Base-by-base conservation (phyloP, 2,113 vertebrate genomes). In the Lynx canadensis region DNA sequence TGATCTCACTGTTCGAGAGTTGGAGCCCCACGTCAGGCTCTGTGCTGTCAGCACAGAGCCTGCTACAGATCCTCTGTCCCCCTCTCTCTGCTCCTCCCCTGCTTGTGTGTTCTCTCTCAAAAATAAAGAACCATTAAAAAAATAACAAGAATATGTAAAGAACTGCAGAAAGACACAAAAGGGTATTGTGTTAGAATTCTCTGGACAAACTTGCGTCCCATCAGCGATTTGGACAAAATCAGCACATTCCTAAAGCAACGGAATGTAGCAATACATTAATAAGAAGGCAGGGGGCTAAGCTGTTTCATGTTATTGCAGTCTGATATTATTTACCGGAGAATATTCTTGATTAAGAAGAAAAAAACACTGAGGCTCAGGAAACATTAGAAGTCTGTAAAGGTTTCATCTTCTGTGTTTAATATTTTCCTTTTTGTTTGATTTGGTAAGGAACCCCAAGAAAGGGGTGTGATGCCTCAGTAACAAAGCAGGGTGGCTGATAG, bases 321-420 rank as follows among this genome's bases (percentile, higher is more conserved):
- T 89, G 82, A 63, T 89, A 48, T 63, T 74, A 84, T 68, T 89
- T 95, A 87, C 73, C 36, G 11, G n/a, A 82, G 68, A 69, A 63
- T 41, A 91, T 74, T 97, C 45, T 65, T 88, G 73, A 90, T 65
- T 31, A 69, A 85, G 83, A 71, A 92, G 50, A 65, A 91, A 68
- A 68, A 78, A 36, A 5, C 5, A 60, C 21, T 0, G 27, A 85
- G 18, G n/a, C 6, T 86, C 21, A 82, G 73, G 18, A 88, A 90
- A 66, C 14, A 90, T 74, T 93, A 27, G 66, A 76, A 89, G 41
- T 2, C 38, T 86, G 7, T 31, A 78, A 81, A 4, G 25, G 76
- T 63, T 63, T 13, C 18, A 79, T 5, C 19, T 7, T 68, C 36
- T 86, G 18, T 79, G 18, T 91, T n/a, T 65, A 80, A 88, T 68